Evolutionary conservation across 2,113 vertebrate species (phyloP).

Genomic region (Diadophis punctatus): DNA sequence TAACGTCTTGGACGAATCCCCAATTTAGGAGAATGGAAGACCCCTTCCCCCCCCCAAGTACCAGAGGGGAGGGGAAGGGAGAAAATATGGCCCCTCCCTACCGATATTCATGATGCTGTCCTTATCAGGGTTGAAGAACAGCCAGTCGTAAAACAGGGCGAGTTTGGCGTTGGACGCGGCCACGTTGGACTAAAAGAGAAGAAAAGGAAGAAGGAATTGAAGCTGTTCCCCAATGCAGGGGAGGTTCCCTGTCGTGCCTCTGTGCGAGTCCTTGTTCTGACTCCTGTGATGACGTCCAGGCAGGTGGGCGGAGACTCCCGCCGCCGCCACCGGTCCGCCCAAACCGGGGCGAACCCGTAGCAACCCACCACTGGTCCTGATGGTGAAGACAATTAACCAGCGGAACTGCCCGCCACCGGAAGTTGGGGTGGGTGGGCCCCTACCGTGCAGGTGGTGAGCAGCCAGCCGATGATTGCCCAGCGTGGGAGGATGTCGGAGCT

Average conservation of each 20-base stretch:
- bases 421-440: not conserved
- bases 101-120: slow-evolving; percentile 99
- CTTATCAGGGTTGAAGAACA: slow-evolving; percentile 97
- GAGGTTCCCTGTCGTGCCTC: not conserved
- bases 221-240: not conserved
- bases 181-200: slow-evolving; percentile 83
- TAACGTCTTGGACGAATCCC: too few relatives aligned
- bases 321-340: too few relatives aligned
- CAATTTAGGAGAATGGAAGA: too few relatives aligned
- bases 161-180: slow-evolving; percentile 96
- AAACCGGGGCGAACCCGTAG: too few relatives aligned
- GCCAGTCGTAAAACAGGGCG: slow-evolving; percentile 97
- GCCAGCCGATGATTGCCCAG: slow-evolving; percentile 98
- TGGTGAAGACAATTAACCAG: too few relatives aligned
- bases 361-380: too few relatives aligned
- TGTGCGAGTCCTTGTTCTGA: not conserved
- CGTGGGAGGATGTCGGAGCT: slow-evolving; percentile 96
- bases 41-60: not conserved
- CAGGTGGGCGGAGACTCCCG: too few relatives aligned
- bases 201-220: not conserved
- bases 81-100: slow-evolving; percentile 17
- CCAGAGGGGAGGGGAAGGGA: fast-evolving
- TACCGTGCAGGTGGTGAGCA: slow-evolving; percentile 96
- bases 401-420: not conserved
- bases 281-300: too few relatives aligned